Base-by-base conservation (phyloP, 2,113 vertebrate genomes). In the Bubalus kerabau region DNA sequence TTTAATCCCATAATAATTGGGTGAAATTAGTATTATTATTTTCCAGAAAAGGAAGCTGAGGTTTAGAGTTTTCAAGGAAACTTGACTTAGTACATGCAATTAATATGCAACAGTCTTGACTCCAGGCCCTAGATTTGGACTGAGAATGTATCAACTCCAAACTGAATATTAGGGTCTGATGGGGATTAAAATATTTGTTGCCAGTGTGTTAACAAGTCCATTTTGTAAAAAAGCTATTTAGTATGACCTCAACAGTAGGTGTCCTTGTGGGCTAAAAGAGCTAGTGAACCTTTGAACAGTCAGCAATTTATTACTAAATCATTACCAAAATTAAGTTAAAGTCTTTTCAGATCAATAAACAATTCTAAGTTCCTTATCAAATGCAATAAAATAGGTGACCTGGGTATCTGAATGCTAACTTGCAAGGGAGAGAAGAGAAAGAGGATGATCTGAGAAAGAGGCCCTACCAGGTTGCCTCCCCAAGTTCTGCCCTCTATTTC, bases 61-160 rank as follows among this genome's bases (percentile, higher is more conserved):
- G 8, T 62, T 92, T 88, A n/a, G 36, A 80, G 90, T n/a, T 94
- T 88, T 91, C 78, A 57, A 54, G 90, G 52, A 88, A 95, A 93
- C 19, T 7, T 80, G 23, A 62, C 46, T 76, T 87, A 78, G 43
- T 28, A n/a, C n/a, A 96, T 57, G 36, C 19, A 91, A 4, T 54
- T 90, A 78, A 84, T 64, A 84, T 84, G 30, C 57, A 95, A 88
- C 36, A 60, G 48, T 36, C 36, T 88, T 85, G 26, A 60, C 80
- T 93, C 82, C 9, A 36, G 87, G 52, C 30, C 17, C 90, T 46
- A 85, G 32, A 88, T 88, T 84, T 62, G 26, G 17, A 80, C 40
- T 50, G 7, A 12, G 76, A 82, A 40, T 28, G 24, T 74, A 17
- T 43, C 54, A 97, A 60, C 46, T 87, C 97, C 57, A 57, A 92